phyloP scores from a whole-genome alignment of 1,140 invertebrate genomes.

The Caenorhabditis elegans region WBcel235 BX284602.5:11208501-11209000 shows the following conservation, averaged over 20 bases:
- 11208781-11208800: slow-evolving; percentile 11
- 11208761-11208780: slow-evolving; percentile 10
- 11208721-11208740: slow-evolving; percentile 30
- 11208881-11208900: slow-evolving; percentile 42
- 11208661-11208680: not conserved
- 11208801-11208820: slow-evolving; percentile 3
- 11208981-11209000: slow-evolving; percentile 3
- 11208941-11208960: slow-evolving; percentile 39
- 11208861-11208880: slow-evolving; percentile 35
- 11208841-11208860: not conserved
- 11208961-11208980: slow-evolving; percentile 10
- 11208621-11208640: too few species aligned
- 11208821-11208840: not conserved
- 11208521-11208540: slow-evolving; percentile 25
- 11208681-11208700: not conserved
- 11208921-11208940: slow-evolving; percentile 24
- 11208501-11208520: not conserved
- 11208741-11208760: slow-evolving; percentile 28
- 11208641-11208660: too few species aligned
- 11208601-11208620: slow-evolving; percentile 18
- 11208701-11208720: slow-evolving; percentile 17
- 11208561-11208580: slow-evolving; percentile 28
- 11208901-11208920: slow-evolving; percentile 33
- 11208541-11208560: slow-evolving; percentile 35
- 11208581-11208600: not conserved